Evolutionary conservation across 1,140 invertebrate genomes (phyloP), one percentile per base, ranked within the genome.

Genomic region (Saccostrea glomerata): DNA sequence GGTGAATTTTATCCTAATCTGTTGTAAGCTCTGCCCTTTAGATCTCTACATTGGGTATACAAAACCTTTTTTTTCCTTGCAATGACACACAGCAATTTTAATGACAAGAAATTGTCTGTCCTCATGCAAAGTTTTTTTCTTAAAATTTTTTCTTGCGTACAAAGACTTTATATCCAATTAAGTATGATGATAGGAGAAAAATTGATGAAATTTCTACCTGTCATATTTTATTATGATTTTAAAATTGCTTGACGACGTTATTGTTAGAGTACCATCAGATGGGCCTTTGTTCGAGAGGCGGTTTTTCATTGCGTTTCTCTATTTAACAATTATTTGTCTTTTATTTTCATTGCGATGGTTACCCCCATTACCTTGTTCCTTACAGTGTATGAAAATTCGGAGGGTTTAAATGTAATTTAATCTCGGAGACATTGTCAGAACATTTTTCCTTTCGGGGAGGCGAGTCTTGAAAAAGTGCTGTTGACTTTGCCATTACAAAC

Each of bases 321-420:
- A 25, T 77, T 30, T 77, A 30, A 30, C 70, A 77, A 77, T 77
- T 30, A 77, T 77, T 77, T 77, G 70, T 77, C 25, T 77, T 77
- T 77, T 77, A 77, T 77, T 77, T 77, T 77, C 70, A 77, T 77
- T 77, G 70, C 70, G 70, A 77, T 77, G 70, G 70, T 30, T 77
- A 77, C 70, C 25, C 30, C n/a, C 70, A 23, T 40, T 25, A 30
- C 70, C 25, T 77, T 77, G 25, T 77, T 77, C 70, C 25, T 15
- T 36, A 13, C 25, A 77, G 70, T 36, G 25, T 30, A 77, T 77
- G 58, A 77, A 40, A 77, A 30, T 77, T 77, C 15, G 70, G 60
- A 30, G 70, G 70, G 70, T 77, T 77, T 77, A 77, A 77, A 77
- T 77, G 70, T 77, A 77, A 77, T 77, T 77, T 77, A 77, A 77